Evolutionary conservation across 2,113 vertebrate genomes (phyloP).

Genomic region (Uria aalge): DNA sequence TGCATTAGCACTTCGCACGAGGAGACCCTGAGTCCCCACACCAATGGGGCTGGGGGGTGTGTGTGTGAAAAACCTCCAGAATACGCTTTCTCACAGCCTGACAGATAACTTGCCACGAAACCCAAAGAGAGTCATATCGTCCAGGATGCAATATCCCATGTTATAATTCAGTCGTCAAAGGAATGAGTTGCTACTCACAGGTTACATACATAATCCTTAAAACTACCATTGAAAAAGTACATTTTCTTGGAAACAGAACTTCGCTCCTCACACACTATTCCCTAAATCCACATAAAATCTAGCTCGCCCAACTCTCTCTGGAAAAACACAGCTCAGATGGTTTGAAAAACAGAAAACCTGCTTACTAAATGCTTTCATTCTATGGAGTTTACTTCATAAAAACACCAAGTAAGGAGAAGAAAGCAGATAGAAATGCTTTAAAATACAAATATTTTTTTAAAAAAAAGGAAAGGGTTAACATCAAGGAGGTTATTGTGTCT

Average conservation of each 20-base stretch:
- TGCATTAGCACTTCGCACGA: constrained; percentile 44
- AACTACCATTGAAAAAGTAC: background rate
- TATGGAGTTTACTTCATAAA: background rate
- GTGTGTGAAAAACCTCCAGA: constrained; percentile 49
- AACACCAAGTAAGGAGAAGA: background rate
- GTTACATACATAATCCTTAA: background rate
- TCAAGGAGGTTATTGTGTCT: background rate
- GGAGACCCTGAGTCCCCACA: background rate
- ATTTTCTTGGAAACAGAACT: background rate
- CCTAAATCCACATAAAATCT: background rate
- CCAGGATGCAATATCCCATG: background rate
- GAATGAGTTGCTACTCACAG: background rate
- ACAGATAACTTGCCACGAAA: background rate
- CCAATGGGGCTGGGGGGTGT: background rate
- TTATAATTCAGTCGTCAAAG: background rate
- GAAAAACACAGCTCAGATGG: background rate
- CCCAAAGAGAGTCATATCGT: background rate
- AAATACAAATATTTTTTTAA: background rate
- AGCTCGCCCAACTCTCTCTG: background rate
- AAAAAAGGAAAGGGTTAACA: background rate
- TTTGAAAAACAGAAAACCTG: background rate
- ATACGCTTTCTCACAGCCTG: background rate
- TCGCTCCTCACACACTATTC: background rate
- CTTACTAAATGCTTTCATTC: background rate
- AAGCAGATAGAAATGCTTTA: background rate